These are phyloP conservation scores for Chelonus insularis DNA, from an alignment of 1,140 invertebrate species.

Conservation along the genomic window DNA sequence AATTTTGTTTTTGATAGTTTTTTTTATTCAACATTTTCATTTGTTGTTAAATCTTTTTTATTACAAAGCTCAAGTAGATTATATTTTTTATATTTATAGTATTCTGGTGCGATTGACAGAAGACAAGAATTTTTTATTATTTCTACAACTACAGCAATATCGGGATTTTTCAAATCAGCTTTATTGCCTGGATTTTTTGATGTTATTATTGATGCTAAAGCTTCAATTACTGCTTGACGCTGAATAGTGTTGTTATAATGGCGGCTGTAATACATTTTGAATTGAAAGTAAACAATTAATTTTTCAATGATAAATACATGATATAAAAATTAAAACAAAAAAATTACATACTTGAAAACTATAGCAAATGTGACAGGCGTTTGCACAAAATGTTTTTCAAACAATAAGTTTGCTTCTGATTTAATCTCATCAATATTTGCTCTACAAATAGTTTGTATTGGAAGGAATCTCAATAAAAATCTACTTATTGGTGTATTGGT, in stretches of 20 bases:
- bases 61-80: slow-evolving; percentile 65
- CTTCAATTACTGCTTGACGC: slow-evolving; percentile 70
- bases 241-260: slow-evolving; percentile 77
- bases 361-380: slow-evolving; percentile 76
- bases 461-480: slow-evolving; percentile 77
- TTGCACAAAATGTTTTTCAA: slow-evolving; percentile 75
- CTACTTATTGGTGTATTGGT: slow-evolving; percentile 71
- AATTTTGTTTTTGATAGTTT: not conserved
- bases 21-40: not conserved
- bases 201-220: slow-evolving; percentile 70
- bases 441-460: slow-evolving; percentile 79
- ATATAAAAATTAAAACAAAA: slow-evolving; percentile 19
- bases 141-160: slow-evolving; percentile 78
- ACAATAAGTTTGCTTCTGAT: slow-evolving; percentile 65
- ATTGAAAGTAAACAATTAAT: slow-evolving; percentile 1
- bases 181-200: slow-evolving; percentile 72
- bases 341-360: slow-evolving; percentile 68
- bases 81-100: slow-evolving; percentile 70
- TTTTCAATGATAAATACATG: not conserved
- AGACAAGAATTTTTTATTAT: slow-evolving; percentile 71
- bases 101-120: slow-evolving; percentile 69
- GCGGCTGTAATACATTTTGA: slow-evolving; percentile 55
- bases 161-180: slow-evolving; percentile 75
- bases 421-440: slow-evolving; percentile 76
- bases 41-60: not conserved